Evolutionary conservation across 2,888 invertebrate species (phyloP).

Genomic region (Andrena minutula): DNA sequence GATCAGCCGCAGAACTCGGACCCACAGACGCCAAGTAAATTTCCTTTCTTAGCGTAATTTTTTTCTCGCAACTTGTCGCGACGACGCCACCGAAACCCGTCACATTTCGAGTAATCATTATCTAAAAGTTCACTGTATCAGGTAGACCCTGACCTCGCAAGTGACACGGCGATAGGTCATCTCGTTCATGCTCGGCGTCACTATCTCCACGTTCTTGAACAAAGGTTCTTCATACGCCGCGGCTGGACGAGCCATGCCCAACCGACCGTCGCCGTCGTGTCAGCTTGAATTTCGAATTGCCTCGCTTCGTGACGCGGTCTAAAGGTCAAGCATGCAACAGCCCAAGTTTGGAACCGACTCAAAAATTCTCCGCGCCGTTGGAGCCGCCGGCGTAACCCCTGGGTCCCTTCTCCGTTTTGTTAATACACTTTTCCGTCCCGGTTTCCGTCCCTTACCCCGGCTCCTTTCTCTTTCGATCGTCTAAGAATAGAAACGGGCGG

Average conservation of each 20-base stretch:
- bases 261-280: not conserved
- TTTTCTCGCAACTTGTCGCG: no score
- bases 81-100: no score
- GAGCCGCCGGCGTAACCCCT: not conserved
- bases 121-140: no score
- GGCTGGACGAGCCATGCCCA: not conserved
- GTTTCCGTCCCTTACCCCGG: slow-evolving; percentile 21
- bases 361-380: slow-evolving; percentile 41
- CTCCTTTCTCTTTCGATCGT: slow-evolving; percentile 60
- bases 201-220: not conserved
- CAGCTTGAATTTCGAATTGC: slow-evolving; percentile 38
- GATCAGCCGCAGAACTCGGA: slow-evolving; percentile 62
- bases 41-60: not conserved
- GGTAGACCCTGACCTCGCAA: no score
- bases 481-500: slow-evolving; percentile 81
- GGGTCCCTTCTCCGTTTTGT: slow-evolving; percentile 19
- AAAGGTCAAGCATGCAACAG: slow-evolving; percentile 53
- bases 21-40: not conserved
- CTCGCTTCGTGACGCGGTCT: slow-evolving; percentile 31
- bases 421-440: slow-evolving; percentile 20
- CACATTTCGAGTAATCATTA: no score
- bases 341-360: slow-evolving; percentile 56
- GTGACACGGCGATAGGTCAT: not conserved
- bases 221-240: not conserved
- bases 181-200: not conserved